A percentile compares a stretch with the other conserved stretches of the same genome.
These are phyloP conservation scores for Phainopepla nitens DNA, from an alignment of 2,113 vertebrate species.

Conservation along the genomic window DNA sequence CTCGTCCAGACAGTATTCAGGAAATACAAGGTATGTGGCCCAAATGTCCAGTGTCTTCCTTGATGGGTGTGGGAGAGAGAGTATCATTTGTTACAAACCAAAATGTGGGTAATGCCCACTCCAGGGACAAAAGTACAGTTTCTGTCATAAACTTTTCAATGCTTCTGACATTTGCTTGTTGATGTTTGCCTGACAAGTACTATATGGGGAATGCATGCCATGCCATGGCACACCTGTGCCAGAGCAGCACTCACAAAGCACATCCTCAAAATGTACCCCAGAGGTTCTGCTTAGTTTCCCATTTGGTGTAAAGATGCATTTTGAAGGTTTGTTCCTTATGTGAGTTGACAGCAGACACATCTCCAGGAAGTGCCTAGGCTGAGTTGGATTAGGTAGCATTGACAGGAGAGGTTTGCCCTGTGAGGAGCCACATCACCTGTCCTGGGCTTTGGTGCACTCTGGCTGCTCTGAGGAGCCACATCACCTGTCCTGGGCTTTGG, in stretches of 20 bases:
- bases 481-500: not conserved
- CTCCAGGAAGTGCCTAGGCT: not conserved
- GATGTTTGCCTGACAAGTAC: not conserved
- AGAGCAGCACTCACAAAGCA: not conserved
- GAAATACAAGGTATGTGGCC: conserved; percentile 93
- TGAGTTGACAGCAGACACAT: not conserved
- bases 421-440: not conserved
- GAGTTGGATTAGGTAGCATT: accelerated
- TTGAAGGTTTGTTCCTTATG: not conserved
- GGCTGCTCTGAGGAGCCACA: not conserved
- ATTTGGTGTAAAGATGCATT: not conserved
- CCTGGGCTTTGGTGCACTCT: not conserved
- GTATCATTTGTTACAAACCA: not conserved
- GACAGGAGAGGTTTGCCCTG: not conserved
- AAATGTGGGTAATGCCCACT: not conserved
- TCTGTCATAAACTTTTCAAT: not conserved
- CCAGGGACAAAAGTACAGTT: not conserved
- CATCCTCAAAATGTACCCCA: not conserved
- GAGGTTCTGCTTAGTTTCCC: not conserved
- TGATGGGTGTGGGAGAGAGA: not conserved
- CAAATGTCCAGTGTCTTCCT: not conserved
- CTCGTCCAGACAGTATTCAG: conserved; percentile 98
- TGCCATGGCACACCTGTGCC: not conserved
- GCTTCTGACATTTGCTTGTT: not conserved
- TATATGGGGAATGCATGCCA: not conserved